Evolutionary conservation across 2,113 vertebrate genomes (phyloP).

Genomic region (Pelodiscus sinensis): DNA sequence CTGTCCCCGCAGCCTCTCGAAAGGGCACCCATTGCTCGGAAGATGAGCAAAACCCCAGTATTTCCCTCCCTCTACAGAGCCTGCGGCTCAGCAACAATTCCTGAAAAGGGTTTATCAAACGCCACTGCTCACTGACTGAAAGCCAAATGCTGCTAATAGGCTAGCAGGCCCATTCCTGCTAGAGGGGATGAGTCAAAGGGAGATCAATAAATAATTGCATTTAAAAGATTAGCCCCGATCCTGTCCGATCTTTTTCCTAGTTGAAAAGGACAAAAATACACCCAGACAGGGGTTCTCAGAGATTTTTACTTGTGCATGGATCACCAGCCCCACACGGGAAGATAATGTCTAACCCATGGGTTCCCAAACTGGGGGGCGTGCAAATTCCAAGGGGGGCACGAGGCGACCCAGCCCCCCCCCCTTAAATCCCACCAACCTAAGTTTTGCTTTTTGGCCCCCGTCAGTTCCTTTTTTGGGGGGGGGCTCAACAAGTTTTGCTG

Average conservation of each 20-base stretch:
- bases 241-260: constrained; percentile 24
- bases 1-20: no score
- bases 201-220: constrained; percentile 31
- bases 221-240: constrained; percentile 43
- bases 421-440: no score
- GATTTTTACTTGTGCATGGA: neutral
- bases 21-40: neutral
- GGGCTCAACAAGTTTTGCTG: no score
- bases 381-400: no score
- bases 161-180: neutral
- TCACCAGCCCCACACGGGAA: neutral
- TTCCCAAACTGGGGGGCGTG: no score
- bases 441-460: no score
- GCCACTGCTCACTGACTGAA: constrained; percentile 29
- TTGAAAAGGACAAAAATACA: constrained; percentile 20
- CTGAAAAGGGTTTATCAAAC: neutral
- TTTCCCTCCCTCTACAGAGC: constrained; percentile 5
- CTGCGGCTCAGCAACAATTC: constrained; percentile 29
- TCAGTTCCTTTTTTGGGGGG: no score
- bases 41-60: neutral
- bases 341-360: neutral
- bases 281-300: constrained; percentile 4
- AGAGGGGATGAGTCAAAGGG: constrained; percentile 14
- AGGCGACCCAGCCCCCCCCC: no score
- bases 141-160: constrained; percentile 20